Evolutionary conservation across 2,113 vertebrate species (phyloP), one percentile per base, ranked within the genome.

Genomic region (Lethenteron camtschaticum): DNA sequence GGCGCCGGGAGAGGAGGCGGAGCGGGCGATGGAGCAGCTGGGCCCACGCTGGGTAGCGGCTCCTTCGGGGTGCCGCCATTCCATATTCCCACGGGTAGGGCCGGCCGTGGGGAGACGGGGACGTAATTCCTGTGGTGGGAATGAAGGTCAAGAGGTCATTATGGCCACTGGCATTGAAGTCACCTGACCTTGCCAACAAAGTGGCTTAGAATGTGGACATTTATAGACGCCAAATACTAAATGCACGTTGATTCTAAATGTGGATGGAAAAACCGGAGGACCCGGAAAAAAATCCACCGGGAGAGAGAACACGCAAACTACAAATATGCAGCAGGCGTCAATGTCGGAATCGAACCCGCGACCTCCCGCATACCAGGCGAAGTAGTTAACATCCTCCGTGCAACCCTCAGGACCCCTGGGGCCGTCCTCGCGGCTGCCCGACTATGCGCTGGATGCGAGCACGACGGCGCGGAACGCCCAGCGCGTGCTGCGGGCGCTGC

Each of bases 401-500:
- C 41, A 68, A 70, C 2, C 55, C 71, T 13, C 75, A 97, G 91
- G 88, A 12, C 79, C 84, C 70, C 69, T 77, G 41, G 41, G 41
- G 41, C 41, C 41, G 41, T 41, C 41, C 41, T 41, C 41, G 41
- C 41, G 41, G 41, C 69, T 83, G 58, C 70, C 79, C 0, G 86
- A 95, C 77, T 99, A 97, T 71, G 81, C 89, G 68, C 76, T 99
- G 5, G 83, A 81, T 70, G 90, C 92, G 1, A 87, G 87, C 68
- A 99, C 94, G 3, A 91, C 92, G 1, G 88, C 89, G 11, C 73
- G 96, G 79, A 99, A 99, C 56, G 86, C 87, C 14, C 90, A 90
- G 73, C 83, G 92, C 69, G 77, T 99, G 6, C 74, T 99, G 69
- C 79, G 94, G 70, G 92, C 91, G 6, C 76, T 91, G 13, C 92